A percentile compares a stretch with the other conserved stretches of the same genome.
Evolutionary conservation across 2,888 invertebrate species (phyloP).

Genomic region (Cheilosia vulpina): DNA sequence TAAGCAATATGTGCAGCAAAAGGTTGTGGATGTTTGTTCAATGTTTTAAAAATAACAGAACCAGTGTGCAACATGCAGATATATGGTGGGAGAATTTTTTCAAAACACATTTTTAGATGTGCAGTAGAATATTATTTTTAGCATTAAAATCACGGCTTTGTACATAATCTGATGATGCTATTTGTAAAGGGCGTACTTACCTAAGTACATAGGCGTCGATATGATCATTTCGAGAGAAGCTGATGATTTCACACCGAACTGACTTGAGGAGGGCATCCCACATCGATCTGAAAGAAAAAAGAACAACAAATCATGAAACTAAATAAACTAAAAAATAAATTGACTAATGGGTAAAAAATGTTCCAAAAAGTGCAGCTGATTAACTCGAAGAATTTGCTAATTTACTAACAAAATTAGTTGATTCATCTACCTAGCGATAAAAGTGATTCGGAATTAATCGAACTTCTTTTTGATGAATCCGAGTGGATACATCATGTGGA

Average conservation of each 20-base stretch:
- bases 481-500: too few species aligned
- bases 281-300: constrained; percentile 87
- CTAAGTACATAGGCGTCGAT: constrained; percentile 98
- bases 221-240: constrained; percentile 93
- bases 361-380: neutral
- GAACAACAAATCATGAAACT: constrained; percentile 18
- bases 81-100: neutral
- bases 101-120: constrained; percentile 15
- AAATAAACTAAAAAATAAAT: too few species aligned
- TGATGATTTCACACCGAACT: constrained; percentile 97
- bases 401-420: too few species aligned
- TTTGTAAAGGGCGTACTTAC: constrained; percentile 85
- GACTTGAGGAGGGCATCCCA: constrained; percentile 94
- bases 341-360: neutral
- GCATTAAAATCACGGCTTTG: neutral
- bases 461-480: too few species aligned
- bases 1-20: constrained; percentile 23
- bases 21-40: constrained; percentile 51
- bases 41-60: constrained; percentile 49
- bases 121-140: neutral
- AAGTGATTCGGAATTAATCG: too few species aligned
- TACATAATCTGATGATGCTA: too few species aligned
- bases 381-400: too few species aligned
- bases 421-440: too few species aligned
- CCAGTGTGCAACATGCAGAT: constrained; percentile 11